These are phyloP conservation scores for Gastrophysa polygoni DNA, from an alignment of 2,888 invertebrate species.

Conservation along the genomic window DNA sequence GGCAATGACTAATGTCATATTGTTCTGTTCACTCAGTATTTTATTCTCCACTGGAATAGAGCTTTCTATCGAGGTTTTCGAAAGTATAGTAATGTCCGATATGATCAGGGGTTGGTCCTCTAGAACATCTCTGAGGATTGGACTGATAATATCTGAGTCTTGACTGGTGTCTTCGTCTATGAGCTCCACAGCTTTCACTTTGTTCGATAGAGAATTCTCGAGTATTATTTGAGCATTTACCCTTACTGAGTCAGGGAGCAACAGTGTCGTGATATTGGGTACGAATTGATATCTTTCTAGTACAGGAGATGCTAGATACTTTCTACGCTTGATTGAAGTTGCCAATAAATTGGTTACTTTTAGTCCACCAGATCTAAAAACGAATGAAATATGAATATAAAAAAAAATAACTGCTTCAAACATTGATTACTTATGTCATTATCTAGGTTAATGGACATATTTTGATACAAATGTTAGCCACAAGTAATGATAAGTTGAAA, in stretches of 20 bases:
- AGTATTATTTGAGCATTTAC: constrained; percentile 71
- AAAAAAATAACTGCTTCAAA: too few species aligned
- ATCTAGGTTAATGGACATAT: too few species aligned
- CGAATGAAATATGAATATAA: too few species aligned
- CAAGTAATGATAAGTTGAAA: too few species aligned
- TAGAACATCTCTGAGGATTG: constrained; percentile 65
- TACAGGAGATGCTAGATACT: constrained; percentile 74
- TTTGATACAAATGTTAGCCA: too few species aligned
- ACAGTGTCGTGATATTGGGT: constrained; percentile 60
- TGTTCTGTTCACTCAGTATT: constrained; percentile 42
- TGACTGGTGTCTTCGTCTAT: constrained; percentile 27
- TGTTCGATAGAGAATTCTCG: constrained; percentile 67
- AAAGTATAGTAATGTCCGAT: constrained; percentile 62
- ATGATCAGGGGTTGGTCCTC: constrained; percentile 73
- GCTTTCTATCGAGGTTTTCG: constrained; percentile 55
- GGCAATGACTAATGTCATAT: constrained; percentile 44
- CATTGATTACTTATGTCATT: too few species aligned
- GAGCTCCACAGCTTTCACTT: constrained; percentile 57
- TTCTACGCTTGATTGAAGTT: constrained; percentile 72
- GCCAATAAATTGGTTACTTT: constrained; percentile 79
- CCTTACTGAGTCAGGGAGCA: constrained; percentile 59
- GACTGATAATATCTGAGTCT: constrained; percentile 55
- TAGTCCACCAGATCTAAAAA: constrained; percentile 71
- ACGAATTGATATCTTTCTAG: constrained; percentile 78
- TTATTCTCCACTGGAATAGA: constrained; percentile 57